phyloP scores from a whole-genome alignment of 2,113 vertebrate genomes.

The Microtus oregoni region DNA sequence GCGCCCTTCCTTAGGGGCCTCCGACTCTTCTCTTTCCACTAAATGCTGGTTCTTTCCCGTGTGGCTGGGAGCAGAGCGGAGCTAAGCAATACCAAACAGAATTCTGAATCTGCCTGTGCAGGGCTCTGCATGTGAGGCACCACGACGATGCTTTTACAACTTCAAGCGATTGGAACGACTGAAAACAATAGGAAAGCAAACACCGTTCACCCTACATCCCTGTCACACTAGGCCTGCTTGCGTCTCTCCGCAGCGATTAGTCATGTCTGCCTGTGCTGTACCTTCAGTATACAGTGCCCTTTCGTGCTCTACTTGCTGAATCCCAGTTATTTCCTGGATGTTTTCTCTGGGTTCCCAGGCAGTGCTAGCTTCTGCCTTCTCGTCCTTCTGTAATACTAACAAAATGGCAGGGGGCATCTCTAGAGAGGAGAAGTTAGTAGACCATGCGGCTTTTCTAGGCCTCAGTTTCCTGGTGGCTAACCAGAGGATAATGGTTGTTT shows the following conservation, averaged over 20 bases:
- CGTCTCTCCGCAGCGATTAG: background rate
- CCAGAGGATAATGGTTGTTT: background rate
- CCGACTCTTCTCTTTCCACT: background rate
- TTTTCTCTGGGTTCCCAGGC: background rate
- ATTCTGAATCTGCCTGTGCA: background rate
- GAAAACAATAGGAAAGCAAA: background rate
- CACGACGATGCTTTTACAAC: background rate
- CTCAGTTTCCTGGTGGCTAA: background rate
- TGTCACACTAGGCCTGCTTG: background rate
- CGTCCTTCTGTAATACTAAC: background rate
- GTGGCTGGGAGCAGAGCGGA: background rate
- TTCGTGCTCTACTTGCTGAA: background rate
- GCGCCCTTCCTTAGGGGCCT: background rate
- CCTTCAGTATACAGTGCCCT: background rate
- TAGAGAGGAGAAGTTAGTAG: background rate
- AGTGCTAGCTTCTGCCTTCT: background rate
- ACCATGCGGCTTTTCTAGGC: background rate
- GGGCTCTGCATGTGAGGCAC: background rate
- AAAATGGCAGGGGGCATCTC: background rate
- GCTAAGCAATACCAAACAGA: too few species aligned
- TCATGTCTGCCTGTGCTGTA: background rate
- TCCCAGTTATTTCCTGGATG: background rate
- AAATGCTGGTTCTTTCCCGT: background rate
- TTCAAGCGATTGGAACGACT: background rate
- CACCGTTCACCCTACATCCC: background rate